Evolutionary conservation across 2,797 vertebrate genomes (phyloP).

Genomic region (Micropoecilia bifurca): DNA sequence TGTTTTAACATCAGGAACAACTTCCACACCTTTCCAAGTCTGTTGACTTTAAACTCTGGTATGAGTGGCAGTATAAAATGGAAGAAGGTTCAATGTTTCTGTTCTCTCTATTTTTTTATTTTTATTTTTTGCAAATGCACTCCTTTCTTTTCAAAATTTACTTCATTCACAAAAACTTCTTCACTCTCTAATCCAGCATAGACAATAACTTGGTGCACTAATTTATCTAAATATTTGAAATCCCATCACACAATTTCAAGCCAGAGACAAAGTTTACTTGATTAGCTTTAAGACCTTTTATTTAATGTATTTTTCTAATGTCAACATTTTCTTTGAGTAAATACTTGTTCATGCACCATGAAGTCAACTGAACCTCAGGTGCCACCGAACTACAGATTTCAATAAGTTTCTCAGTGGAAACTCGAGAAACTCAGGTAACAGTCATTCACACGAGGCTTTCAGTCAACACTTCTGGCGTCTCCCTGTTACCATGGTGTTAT

Average conservation of each 20-base stretch:
- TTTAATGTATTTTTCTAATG: not conserved
- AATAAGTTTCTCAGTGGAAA: conserved; percentile 33
- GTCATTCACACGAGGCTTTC: conserved; percentile 21
- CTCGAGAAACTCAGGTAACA: conserved; percentile 16
- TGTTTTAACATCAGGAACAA: too few relatives aligned
- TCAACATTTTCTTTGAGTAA: not conserved
- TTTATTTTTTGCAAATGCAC: not conserved
- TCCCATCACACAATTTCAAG: not conserved
- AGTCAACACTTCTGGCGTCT: conserved; percentile 19
- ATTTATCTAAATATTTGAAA: not conserved
- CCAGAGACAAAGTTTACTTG: not conserved
- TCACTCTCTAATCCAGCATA: not conserved
- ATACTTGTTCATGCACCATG: not conserved
- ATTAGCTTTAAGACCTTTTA: not conserved
- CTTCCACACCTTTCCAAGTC: not conserved
- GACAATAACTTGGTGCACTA: not conserved
- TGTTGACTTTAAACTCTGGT: not conserved
- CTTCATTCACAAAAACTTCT: not conserved
- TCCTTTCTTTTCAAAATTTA: not conserved
- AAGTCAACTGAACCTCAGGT: conserved; percentile 6
- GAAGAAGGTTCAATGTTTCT: not conserved
- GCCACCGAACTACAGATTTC: conserved; percentile 10
- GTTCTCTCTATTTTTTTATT: not conserved
- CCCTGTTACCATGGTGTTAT: conserved; percentile 18
- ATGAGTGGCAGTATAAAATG: not conserved